A percentile compares a stretch with the other conserved stretches of the same genome.
Conservation (phyloP, 2,797 vertebrate genomes). For the Anomalospiza imberbis region DNA sequence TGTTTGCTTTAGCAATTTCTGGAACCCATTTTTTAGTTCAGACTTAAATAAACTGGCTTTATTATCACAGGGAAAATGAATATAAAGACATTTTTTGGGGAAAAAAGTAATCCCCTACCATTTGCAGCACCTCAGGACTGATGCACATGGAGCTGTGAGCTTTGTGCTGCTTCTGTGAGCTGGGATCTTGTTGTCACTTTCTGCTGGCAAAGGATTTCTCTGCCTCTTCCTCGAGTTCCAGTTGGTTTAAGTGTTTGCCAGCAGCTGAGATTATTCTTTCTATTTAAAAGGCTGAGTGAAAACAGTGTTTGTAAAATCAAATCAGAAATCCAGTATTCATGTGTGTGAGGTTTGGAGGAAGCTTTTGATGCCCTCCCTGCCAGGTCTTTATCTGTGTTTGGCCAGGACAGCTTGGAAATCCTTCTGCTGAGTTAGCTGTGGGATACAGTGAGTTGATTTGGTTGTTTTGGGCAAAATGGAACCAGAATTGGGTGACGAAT, state of each 20-base stretch:
- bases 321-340: not conserved
- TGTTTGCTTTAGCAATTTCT: not conserved
- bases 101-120: not conserved
- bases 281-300: not conserved
- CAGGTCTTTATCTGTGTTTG: not conserved
- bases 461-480: not conserved
- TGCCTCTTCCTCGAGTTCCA: not conserved
- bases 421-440: not conserved
- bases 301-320: not conserved
- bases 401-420: not conserved
- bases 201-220: not conserved
- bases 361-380: not conserved
- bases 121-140: not conserved
- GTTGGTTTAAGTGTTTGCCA: not conserved
- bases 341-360: not conserved
- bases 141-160: not conserved
- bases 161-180: not conserved
- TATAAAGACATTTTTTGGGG: accelerated
- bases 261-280: not conserved
- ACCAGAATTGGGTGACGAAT: not conserved
- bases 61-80: not conserved
- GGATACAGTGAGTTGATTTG: not conserved
- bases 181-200: not conserved
- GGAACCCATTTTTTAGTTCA: not conserved
- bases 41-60: not conserved